phyloP scores from a whole-genome alignment of 2,888 invertebrate species.

The Eilema caniola region DNA sequence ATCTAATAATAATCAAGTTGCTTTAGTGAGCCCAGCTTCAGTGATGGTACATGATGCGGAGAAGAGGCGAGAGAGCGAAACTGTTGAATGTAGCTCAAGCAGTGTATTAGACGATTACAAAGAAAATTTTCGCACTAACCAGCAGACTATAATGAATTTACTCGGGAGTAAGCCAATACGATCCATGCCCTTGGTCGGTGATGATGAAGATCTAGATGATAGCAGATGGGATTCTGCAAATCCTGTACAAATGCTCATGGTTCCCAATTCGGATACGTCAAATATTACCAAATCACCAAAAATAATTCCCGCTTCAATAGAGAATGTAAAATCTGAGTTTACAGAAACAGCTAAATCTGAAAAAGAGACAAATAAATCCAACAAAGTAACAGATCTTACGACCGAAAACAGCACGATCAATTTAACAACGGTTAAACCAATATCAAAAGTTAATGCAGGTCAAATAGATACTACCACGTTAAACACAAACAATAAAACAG shows the following conservation, averaged over 20 bases:
- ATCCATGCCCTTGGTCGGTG: slow-evolving; percentile 64
- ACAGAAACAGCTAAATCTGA: neutral
- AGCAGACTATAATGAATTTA: slow-evolving; percentile 7
- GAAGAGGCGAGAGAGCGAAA: neutral
- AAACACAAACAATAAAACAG: neutral
- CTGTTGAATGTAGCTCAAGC: neutral
- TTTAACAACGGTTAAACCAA: neutral
- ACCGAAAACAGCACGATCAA: neutral
- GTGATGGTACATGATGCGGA: neutral
- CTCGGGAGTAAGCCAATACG: slow-evolving; percentile 58
- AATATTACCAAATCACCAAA: slow-evolving; percentile 6
- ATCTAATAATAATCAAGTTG: neutral
- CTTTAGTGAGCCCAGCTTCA: neutral
- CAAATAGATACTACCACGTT: neutral
- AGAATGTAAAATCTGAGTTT: neutral
- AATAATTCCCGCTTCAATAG: neutral
- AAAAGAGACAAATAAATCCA: neutral
- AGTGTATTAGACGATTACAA: neutral
- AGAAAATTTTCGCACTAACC: neutral
- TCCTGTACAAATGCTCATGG: slow-evolving; percentile 41
- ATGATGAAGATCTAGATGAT: slow-evolving; percentile 59
- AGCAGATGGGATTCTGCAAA: slow-evolving; percentile 63
- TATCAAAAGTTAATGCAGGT: neutral
- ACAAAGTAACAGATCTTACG: neutral
- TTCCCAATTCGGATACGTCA: neutral